Evolutionary conservation across 2,113 vertebrate species (phyloP).

Genomic region (Bubo bubo): DNA sequence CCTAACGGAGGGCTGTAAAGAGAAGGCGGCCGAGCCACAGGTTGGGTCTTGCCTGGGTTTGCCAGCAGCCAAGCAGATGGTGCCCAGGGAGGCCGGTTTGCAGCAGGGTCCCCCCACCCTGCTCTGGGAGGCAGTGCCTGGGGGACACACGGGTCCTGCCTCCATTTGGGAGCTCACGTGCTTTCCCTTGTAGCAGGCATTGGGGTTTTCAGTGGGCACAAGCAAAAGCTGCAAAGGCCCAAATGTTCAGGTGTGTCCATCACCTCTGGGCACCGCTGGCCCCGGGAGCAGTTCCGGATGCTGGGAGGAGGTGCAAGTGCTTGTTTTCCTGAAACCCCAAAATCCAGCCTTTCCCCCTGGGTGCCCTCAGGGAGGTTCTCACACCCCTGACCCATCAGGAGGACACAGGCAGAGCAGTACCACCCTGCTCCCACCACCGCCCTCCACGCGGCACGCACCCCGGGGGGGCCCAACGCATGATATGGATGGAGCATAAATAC

Average conservation of each 20-base stretch:
- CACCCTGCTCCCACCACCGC: background rate
- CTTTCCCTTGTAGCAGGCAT: background rate
- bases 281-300: fast-evolving
- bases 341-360: background rate
- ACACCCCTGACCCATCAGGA: background rate
- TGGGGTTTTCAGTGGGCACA: background rate
- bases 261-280: fast-evolving
- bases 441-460: fast-evolving
- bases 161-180: fast-evolving
- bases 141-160: fast-evolving
- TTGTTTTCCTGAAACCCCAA: background rate
- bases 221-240: background rate
- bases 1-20: background rate
- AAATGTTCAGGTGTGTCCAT: background rate
- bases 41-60: background rate
- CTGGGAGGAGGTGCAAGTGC: background rate
- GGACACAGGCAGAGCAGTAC: background rate
- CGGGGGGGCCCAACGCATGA: background rate
- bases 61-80: background rate
- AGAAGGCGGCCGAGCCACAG: background rate
- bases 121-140: fast-evolving
- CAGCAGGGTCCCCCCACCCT: background rate
- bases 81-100: background rate
- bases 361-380: background rate
- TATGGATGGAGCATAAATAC: conserved; percentile 55